Evolutionary conservation across 2,113 vertebrate species (phyloP).

Genomic region (Microtus pennsylvanicus): DNA sequence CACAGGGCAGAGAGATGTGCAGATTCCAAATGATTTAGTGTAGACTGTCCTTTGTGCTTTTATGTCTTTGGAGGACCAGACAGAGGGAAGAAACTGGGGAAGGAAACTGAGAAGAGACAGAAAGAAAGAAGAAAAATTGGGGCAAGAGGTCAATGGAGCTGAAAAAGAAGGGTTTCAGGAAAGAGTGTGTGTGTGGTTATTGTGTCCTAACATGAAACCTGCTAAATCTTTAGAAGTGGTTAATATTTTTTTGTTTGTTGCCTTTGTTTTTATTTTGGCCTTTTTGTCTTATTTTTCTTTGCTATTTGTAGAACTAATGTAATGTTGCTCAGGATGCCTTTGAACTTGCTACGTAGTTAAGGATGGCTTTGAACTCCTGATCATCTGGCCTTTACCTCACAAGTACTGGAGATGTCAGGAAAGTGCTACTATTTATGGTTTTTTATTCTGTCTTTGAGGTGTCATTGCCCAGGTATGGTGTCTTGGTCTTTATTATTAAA

Average conservation of each 20-base stretch:
- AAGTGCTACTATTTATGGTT: accelerated
- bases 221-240: not conserved
- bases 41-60: not conserved
- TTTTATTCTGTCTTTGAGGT: not conserved
- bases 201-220: not conserved
- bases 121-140: not conserved
- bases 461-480: not conserved
- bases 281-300: not conserved
- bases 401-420: not conserved
- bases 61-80: no score
- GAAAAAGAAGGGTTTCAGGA: not conserved
- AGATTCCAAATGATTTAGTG: not conserved
- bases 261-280: not conserved
- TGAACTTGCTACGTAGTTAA: not conserved
- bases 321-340: not conserved
- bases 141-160: not conserved
- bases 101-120: no score
- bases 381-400: not conserved
- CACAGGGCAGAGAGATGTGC: not conserved
- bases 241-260: not conserved
- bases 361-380: not conserved
- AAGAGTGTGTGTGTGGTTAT: not conserved
- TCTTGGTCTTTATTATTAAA: not conserved
- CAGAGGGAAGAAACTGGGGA: no score
- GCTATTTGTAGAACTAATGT: not conserved